Evolutionary conservation across 2,888 invertebrate genomes (phyloP), one percentile per base, ranked within the genome.

Genomic region (Lycia hirtaria): DNA sequence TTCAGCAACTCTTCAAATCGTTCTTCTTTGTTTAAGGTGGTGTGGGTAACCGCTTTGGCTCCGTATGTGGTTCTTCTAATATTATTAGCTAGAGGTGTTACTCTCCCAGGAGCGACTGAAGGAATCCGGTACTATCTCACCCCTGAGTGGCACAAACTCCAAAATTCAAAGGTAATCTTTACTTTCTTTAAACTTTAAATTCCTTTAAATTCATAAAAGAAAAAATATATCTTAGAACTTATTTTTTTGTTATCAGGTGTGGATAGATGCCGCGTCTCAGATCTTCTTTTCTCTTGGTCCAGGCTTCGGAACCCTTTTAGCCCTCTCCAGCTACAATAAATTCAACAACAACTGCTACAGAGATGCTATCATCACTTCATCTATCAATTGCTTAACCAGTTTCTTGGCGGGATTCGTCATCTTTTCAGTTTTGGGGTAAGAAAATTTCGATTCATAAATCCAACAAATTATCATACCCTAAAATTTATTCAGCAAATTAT

Each of bases 281-380:
- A 97, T 98, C 71, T 98, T 98, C 92, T 98, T 98, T 90, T 98
- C 98, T 0, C 90, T 98, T 48, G 98, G 98, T 12, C 98, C 98
- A 0, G 98, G 98, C 1, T 98, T 98, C 78, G 98, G 98, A 14
- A 97, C 97, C 0, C 93, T 98, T 1, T 86, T 98, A 47, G 98
- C 98, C 0, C 91, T 98, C 7, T 96, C 98, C 65, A 97, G 97
- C 82, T 98, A 98, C 88, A 98, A 98, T 88, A 97, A 97, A 83
- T 97, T 98, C 85, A 95, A 97, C 81, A 98, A 98, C 85, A 98
- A 98, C 86, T 96, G 95, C 81, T 96, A 95, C 82, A 94, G 98
- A 49, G 98, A 98, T 85, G 98, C 98, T 3, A 92, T 98, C 60
- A 93, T 98, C 60, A 98, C 98, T 0, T 97, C 97, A 73, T 95